phyloP scores from a whole-genome alignment of 2,797 vertebrate genomes.

The Intellagama lesueurii region DNA sequence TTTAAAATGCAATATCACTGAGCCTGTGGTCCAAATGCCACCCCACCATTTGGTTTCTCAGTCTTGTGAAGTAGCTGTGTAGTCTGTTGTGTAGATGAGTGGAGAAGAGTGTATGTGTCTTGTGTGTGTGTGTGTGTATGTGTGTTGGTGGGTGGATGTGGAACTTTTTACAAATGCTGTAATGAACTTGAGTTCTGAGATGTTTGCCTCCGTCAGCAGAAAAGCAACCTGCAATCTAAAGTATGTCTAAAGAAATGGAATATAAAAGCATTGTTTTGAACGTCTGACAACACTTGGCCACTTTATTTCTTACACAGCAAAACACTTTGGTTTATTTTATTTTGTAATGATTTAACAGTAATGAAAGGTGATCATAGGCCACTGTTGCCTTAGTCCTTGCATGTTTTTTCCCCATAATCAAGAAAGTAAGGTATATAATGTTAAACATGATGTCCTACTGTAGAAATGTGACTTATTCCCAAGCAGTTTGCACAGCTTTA shows the following conservation, averaged over 20 bases:
- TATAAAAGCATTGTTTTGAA: constrained; percentile 56
- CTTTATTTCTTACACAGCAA: constrained; percentile 59
- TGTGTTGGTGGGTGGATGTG: constrained; percentile 61
- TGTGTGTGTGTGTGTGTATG: constrained; percentile 46
- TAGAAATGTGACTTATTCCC: constrained; percentile 60
- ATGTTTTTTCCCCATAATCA: constrained; percentile 42
- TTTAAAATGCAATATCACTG: constrained; percentile 72
- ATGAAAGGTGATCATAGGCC: constrained; percentile 59
- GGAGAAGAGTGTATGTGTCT: constrained; percentile 70
- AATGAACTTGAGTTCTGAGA: constrained; percentile 79
- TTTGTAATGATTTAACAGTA: constrained; percentile 62
- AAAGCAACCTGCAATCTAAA: constrained; percentile 60
- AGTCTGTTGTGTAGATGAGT: constrained; percentile 77
- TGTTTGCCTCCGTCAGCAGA: constrained; percentile 76
- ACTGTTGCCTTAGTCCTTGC: constrained; percentile 68
- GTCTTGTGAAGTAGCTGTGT: constrained; percentile 79
- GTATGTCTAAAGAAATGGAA: constrained; percentile 53
- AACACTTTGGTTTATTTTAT: constrained; percentile 50
- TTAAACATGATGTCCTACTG: constrained; percentile 21
- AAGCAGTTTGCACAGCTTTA: constrained; percentile 54
- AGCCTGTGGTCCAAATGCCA: constrained; percentile 73
- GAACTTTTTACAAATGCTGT: constrained; percentile 75
- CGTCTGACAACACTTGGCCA: constrained; percentile 27
- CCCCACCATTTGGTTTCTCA: constrained; percentile 72
- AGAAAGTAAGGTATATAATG: constrained; percentile 56